Evolutionary conservation across 2,113 vertebrate species (phyloP).

Genomic region (Chelonoidis abingdonii): DNA sequence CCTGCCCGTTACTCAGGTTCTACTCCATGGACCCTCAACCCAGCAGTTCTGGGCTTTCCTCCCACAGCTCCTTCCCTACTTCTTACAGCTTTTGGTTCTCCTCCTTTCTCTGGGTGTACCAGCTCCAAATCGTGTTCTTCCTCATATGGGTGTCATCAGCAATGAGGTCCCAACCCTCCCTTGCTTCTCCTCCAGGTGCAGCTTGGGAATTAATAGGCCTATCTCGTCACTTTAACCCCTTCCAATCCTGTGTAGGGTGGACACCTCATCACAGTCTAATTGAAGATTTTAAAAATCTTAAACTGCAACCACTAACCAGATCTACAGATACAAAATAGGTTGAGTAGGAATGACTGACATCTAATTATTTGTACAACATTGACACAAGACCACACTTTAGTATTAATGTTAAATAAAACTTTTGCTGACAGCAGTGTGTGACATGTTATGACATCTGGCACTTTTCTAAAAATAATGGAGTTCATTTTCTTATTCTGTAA

Average conservation of each 20-base stretch:
- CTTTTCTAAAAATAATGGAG: constrained; percentile 34
- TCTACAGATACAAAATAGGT: not conserved
- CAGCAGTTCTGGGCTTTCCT: not conserved
- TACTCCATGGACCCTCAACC: not conserved
- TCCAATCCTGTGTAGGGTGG: not conserved
- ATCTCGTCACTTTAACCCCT: not conserved
- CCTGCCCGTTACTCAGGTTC: not conserved
- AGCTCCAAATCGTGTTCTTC: not conserved
- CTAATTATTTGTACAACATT: constrained; percentile 56
- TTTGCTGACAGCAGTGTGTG: constrained; percentile 17
- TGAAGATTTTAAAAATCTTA: not conserved
- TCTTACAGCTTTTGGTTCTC: not conserved
- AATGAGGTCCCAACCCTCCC: not conserved
- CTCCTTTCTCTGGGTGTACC: not conserved
- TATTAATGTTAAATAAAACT: constrained; percentile 47
- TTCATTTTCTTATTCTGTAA: constrained; percentile 38
- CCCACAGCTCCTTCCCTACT: not conserved
- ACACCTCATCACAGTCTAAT: not conserved
- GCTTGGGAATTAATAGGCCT: not conserved
- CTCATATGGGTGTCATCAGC: not conserved
- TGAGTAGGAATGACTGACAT: constrained; percentile 46
- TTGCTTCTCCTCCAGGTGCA: not conserved
- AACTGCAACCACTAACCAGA: not conserved
- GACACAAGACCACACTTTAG: constrained; percentile 55
- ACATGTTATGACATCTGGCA: constrained; percentile 48